Evolutionary conservation across 2,113 vertebrate species (phyloP).

Genomic region (Synodontis membranacea): DNA sequence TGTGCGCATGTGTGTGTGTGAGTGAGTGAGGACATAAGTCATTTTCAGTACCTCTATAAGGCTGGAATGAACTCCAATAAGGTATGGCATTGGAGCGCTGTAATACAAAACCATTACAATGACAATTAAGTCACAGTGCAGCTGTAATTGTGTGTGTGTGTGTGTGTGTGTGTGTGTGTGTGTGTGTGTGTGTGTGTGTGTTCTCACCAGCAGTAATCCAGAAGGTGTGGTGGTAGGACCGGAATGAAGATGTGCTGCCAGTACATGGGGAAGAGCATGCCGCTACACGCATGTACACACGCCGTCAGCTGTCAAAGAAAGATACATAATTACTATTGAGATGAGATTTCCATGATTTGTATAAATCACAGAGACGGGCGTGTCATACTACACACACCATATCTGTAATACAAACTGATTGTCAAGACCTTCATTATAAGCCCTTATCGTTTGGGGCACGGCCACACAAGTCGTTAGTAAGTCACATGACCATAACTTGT

Average conservation of each 20-base stretch:
- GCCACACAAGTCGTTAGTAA: background rate
- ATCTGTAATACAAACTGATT: background rate
- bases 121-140: background rate
- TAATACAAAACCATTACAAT: slow-evolving; percentile 17
- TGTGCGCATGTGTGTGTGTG: slow-evolving; percentile 3
- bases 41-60: slow-evolving; percentile 76
- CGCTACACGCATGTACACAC: slow-evolving; percentile 81
- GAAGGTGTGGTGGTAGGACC: slow-evolving; percentile 82
- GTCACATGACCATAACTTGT: background rate
- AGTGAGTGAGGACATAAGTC: background rate
- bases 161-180: slow-evolving; percentile 14
- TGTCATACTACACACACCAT: background rate
- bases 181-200: background rate
- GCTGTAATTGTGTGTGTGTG: background rate
- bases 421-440: background rate
- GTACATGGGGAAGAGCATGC: slow-evolving; percentile 84
- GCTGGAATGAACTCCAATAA: slow-evolving; percentile 86
- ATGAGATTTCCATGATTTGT: background rate
- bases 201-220: slow-evolving; percentile 88
- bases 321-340: background rate
- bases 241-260: slow-evolving; percentile 94
- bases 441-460: background rate
- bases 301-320: slow-evolving; percentile 77
- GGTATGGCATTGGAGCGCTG: slow-evolving; percentile 90
- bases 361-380: background rate